Evolutionary conservation across 2,888 invertebrate genomes (phyloP).

Genomic region (Molanna angustata): DNA sequence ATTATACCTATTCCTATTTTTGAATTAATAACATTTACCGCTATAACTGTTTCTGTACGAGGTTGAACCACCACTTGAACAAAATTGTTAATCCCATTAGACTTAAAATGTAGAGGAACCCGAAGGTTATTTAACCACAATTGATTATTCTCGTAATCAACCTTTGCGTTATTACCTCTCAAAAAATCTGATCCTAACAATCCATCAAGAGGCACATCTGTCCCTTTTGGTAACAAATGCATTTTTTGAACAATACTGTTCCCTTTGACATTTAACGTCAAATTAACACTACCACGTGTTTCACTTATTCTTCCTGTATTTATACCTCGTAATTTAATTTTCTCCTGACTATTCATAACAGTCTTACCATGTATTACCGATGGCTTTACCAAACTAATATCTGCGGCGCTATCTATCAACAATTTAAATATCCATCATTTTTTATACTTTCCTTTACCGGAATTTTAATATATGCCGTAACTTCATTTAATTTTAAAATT

Average conservation of each 20-base stretch:
- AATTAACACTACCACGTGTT: slow-evolving; percentile 7
- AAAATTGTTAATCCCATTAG: not conserved
- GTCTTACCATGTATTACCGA: slow-evolving; percentile 1
- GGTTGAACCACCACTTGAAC: not conserved
- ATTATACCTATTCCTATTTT: slow-evolving; percentile 4
- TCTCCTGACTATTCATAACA: not conserved
- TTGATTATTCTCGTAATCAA: slow-evolving; percentile 9
- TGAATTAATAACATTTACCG: slow-evolving; percentile 6
- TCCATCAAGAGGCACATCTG: slow-evolving; percentile 14
- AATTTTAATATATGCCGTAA: slow-evolving; percentile 7
- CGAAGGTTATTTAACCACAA: not conserved
- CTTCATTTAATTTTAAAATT: slow-evolving; percentile 1
- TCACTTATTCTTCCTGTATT: slow-evolving; percentile 4
- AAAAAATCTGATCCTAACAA: slow-evolving; percentile 11
- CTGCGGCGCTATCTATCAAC: slow-evolving; percentile 14
- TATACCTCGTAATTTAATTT: slow-evolving; percentile 9
- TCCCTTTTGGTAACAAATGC: slow-evolving; percentile 3
- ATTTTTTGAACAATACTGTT: slow-evolving; percentile 1
- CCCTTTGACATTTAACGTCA: not conserved
- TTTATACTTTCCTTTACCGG: not conserved
- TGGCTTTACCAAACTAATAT: slow-evolving; percentile 12
- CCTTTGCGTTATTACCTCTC: slow-evolving; percentile 1
- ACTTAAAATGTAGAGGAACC: not conserved
- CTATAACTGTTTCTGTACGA: slow-evolving; percentile 9
- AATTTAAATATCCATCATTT: not conserved